Conservation (phyloP, 2,113 vertebrate species). For the Limanda limanda region DNA sequence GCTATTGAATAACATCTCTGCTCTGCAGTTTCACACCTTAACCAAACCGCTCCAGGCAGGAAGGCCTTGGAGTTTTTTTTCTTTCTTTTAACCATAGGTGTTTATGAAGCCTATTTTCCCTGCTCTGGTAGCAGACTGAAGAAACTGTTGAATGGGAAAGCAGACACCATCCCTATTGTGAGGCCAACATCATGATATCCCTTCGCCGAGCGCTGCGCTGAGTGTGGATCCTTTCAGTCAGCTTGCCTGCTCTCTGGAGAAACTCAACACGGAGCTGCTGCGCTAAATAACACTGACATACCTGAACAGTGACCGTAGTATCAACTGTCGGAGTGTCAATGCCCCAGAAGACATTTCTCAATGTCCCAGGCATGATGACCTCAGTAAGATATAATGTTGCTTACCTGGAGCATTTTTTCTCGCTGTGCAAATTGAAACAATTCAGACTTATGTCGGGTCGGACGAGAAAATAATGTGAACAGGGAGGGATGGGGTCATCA, state of each 20-base stretch:
- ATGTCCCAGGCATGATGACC: constrained; percentile 53
- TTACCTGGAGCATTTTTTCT: constrained; percentile 36
- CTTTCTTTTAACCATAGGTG: constrained; percentile 15
- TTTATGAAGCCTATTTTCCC: constrained; percentile 57
- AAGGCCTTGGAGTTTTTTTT: constrained; percentile 28
- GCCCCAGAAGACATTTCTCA: constrained; percentile 51
- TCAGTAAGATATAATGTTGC: constrained; percentile 56
- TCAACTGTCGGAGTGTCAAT: constrained; percentile 51
- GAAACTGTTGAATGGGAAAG: constrained; percentile 73
- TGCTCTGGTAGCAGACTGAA: constrained; percentile 34
- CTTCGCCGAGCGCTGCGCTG: constrained; percentile 44
- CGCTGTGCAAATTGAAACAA: constrained; percentile 45
- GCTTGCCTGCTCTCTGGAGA: constrained; percentile 51
- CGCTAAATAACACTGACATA: constrained; percentile 69
- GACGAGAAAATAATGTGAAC: constrained; percentile 55
- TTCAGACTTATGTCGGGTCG: constrained; percentile 42
- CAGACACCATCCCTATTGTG: constrained; percentile 75
- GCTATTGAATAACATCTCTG: constrained; percentile 31
- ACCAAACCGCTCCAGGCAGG: constrained; percentile 53
- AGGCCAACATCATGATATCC: constrained; percentile 68
- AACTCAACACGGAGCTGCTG: constrained; percentile 66
- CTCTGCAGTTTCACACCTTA: constrained; percentile 40
- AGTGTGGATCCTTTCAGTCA: constrained; percentile 58
- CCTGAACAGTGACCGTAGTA: constrained; percentile 59
- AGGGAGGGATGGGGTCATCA: constrained; percentile 62